These are phyloP conservation scores for Pogoniulus pusillus DNA, from an alignment of 2,797 vertebrate species.

Conservation along the genomic window DNA sequence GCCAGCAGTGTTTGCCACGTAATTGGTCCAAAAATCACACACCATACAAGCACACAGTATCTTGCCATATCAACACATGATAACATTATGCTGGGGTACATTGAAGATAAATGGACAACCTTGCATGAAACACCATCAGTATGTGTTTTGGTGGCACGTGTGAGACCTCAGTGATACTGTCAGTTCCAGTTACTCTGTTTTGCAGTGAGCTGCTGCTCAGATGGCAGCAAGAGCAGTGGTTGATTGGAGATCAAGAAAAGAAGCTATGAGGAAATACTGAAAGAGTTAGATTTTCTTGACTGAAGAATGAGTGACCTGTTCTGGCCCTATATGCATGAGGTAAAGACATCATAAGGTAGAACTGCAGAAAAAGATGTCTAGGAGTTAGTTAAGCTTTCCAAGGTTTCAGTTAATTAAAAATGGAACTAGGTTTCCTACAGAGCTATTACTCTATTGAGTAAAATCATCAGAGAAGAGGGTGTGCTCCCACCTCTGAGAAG, in stretches of 20 bases:
- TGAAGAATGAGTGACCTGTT: not conserved
- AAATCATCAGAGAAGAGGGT: not conserved
- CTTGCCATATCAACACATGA: not conserved
- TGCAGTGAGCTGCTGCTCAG: not conserved
- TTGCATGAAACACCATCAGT: not conserved
- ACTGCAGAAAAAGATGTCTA: not conserved
- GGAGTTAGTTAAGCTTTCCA: not conserved
- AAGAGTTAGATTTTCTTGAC: not conserved
- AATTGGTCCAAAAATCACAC: not conserved
- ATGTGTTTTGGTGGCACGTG: not conserved
- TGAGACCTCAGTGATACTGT: not conserved
- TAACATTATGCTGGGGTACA: not conserved
- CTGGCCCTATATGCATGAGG: rapidly evolving
- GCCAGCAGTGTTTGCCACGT: rapidly evolving
- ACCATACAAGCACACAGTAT: not conserved
- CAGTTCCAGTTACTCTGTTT: rapidly evolving
- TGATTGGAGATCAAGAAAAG: not conserved
- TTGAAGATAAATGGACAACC: not conserved
- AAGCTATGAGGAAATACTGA: not conserved
- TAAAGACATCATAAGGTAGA: not conserved
- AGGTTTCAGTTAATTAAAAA: not conserved
- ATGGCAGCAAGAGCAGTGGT: not conserved
- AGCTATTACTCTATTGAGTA: not conserved
- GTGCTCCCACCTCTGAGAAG: not conserved
- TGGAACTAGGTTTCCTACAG: not conserved